Evolutionary conservation across 2,113 vertebrate genomes (phyloP), one percentile per base, ranked within the genome.

Genomic region (Oenanthe oenanthe): DNA sequence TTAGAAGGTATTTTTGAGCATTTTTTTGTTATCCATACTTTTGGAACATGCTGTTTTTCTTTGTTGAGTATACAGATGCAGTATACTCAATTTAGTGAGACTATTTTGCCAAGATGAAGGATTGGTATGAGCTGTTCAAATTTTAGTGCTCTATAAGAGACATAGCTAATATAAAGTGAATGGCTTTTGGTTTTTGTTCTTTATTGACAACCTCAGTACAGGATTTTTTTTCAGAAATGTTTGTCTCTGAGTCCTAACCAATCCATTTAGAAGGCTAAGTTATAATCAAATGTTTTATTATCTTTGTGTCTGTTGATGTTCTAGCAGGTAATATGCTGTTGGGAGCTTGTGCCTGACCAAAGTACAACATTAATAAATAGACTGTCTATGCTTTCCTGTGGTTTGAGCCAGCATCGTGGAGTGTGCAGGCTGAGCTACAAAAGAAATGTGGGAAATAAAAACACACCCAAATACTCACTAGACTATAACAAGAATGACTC

Each of bases 221-320:
- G 43, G 53, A 88, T 78, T 82, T 90, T 92, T 90, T 91, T 81
- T 81, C 81, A 95, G 92, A 96, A 96, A 50, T 61, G 14, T 79
- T 34, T 94, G 80, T 80, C 73, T 72, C 87, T 94, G 80, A 83
- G 93, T 92, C 38, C 17, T 71, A 87, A 88, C n/a, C 57, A 77
- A 84, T 85, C 78, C 42, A 62, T 95, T 72, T 83, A 77, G 42
- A 88, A 89, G 61, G 65, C 68, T 68, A 38, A 51, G 63, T 92
- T 95, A 76, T 74, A 97, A 97, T 88, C 50, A 87, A 82, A 92
- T 74, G 29, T 93, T 97, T 97, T 96, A 91, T 95, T 92, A 85
- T 76, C 42, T 94, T 83, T 93, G 31, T 73, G 89, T 94, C 75
- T 95, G 88, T 66, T 87, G 62, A 71, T 95, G 56, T 73, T 94